These are phyloP conservation scores for Clupea harengus DNA, from an alignment of 2,113 vertebrate genomes.

Conservation along the genomic window DNA sequence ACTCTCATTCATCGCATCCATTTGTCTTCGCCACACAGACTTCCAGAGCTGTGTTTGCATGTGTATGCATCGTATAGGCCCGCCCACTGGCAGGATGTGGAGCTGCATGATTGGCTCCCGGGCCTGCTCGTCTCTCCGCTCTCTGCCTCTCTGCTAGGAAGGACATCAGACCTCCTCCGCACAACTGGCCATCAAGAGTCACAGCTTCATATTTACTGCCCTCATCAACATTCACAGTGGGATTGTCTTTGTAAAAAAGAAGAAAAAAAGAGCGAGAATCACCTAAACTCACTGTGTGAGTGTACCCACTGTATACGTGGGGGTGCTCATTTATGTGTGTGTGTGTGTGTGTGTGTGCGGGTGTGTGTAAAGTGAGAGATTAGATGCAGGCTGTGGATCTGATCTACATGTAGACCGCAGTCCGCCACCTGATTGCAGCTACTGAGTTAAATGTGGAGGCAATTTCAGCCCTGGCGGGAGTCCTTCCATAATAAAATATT, in stretches of 20 bases:
- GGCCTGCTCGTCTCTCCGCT: neutral
- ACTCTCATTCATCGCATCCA: neutral
- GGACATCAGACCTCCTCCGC: neutral
- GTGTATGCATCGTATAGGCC: neutral
- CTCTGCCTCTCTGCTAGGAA: neutral
- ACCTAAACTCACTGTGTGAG: slow-evolving; percentile 39
- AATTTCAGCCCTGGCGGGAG: slow-evolving; percentile 96
- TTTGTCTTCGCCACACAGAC: neutral
- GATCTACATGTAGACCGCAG: slow-evolving; percentile 87
- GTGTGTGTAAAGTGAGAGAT: slow-evolving; percentile 25
- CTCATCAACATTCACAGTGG: slow-evolving; percentile 15
- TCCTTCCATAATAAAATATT: slow-evolving; percentile 88
- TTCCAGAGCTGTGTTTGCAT: neutral
- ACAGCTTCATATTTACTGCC: slow-evolving; percentile 14
- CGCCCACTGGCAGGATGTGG: neutral
- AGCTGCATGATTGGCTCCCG: neutral
- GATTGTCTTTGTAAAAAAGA: neutral
- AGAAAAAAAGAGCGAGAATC: slow-evolving; percentile 35
- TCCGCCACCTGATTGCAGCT: slow-evolving; percentile 94
- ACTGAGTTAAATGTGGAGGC: slow-evolving; percentile 97
- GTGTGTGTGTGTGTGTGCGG: slow-evolving; percentile 35
- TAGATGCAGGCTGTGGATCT: slow-evolving; percentile 55
- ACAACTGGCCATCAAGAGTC: neutral
- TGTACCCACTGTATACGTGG: slow-evolving; percentile 31
- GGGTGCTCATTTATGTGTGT: slow-evolving; percentile 28